Base-by-base conservation (phyloP, 2,888 invertebrate species). In the Limnephilus marmoratus region DNA sequence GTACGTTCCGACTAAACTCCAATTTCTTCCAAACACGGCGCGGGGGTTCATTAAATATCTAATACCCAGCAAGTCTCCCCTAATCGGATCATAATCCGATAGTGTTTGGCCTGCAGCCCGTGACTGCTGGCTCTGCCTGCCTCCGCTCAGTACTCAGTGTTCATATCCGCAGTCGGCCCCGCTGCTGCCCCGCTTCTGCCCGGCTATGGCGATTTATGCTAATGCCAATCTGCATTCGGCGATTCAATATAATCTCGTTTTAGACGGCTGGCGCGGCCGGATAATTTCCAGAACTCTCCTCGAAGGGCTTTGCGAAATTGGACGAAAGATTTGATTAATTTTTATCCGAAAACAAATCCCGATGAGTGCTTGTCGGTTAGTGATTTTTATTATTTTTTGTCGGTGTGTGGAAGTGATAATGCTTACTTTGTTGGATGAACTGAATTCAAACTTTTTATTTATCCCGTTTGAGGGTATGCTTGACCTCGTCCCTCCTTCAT, bases 231-330 rank as follows among this genome's bases (percentile, higher is more conserved):
- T 91, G 91, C 88, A 89, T 85, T 88, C 37, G 45, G 53, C 92
- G 92, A 92, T 92, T 90, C 90, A 90, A 90, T 90, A 92, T 90
- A 92, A 92, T 90, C 92, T 92, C 81, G 86, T 90, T 90, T 87
- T 53, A 31, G 68, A 18, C 49, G 45, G 45, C 41, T 29, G 49
- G 41, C 86, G 53, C 53, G 53, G 53, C 53, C 18, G 53, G 53
- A 68, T 68, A 18, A 68, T 68, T 68, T 68, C 24, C 53, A 68
- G 53, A 68, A 68, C 53, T 68, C 53, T 68, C 53, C 53, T 68
- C 53, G 53, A 68, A 18, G 53, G 18, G 53, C 18, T 68, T 18
- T 68, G 24, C 53, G 13, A 24, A 24, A 68, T 68, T 68, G 53
- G 18, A 24, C 3, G 53, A 24, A 53, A 53, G 53, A 68, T 68